These are phyloP conservation scores for Rhinolophus ferrumequinum DNA, from an alignment of 2,113 vertebrate genomes.

Conservation along the genomic window DNA sequence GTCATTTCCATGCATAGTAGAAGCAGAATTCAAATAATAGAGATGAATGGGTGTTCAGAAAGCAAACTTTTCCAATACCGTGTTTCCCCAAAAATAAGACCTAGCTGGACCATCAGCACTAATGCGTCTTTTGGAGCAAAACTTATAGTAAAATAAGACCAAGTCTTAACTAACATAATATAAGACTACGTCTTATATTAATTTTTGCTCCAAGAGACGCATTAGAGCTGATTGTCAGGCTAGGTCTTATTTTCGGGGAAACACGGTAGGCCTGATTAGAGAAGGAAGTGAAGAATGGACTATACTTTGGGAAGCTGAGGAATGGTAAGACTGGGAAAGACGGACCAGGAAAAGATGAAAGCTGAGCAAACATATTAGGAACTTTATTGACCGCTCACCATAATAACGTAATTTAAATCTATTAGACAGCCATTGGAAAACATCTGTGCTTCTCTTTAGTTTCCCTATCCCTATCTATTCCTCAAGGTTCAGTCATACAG, in stretches of 20 bases:
- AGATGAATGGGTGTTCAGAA: background rate
- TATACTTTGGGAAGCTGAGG: background rate
- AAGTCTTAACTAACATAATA: too few species aligned
- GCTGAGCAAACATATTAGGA: background rate
- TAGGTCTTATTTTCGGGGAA: too few species aligned
- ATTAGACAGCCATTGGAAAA: background rate
- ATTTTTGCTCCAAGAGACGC: too few species aligned
- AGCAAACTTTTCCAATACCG: background rate
- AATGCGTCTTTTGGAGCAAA: too few species aligned
- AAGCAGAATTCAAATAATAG: background rate
- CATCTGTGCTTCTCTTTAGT: rapidly evolving
- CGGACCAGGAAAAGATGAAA: background rate
- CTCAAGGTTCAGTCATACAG: background rate
- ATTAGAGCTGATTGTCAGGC: too few species aligned
- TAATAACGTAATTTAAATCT: background rate
- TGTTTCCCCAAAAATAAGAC: too few species aligned
- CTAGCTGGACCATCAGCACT: too few species aligned
- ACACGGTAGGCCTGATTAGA: background rate
- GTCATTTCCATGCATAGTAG: background rate
- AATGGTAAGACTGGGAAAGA: background rate
- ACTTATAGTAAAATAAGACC: too few species aligned
- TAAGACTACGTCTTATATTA: too few species aligned
- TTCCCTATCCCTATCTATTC: background rate
- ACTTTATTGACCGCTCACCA: background rate
- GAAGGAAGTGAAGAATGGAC: background rate